Percentiles rank a stretch among this genome's conserved stretches.
phyloP scores from a whole-genome alignment of 2,797 vertebrate genomes.

The Falco novaeseelandiae region DNA sequence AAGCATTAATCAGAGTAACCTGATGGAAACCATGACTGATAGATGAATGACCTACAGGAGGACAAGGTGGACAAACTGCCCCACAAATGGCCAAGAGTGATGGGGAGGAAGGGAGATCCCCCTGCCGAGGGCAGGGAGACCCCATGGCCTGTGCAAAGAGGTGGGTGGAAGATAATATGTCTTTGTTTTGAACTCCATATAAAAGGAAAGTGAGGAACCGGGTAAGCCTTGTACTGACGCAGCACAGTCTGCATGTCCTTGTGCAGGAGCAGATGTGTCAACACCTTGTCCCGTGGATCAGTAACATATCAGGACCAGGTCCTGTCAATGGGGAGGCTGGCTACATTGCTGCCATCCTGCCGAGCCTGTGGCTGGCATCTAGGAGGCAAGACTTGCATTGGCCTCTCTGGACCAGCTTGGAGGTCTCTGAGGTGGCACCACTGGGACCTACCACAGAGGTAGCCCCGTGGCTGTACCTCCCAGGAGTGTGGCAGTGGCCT shows the following conservation, averaged over 20 bases:
- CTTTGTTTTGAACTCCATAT: background rate
- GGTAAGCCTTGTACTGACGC: background rate
- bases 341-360: rapidly evolving
- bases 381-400: background rate
- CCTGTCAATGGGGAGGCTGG: background rate
- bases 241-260: background rate
- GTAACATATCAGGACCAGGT: background rate
- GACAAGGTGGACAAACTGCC: background rate
- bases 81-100: background rate
- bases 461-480: background rate
- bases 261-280: background rate
- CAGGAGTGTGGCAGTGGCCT: background rate
- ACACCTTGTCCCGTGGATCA: background rate
- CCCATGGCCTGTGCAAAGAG: background rate
- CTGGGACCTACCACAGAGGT: background rate
- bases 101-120: background rate
- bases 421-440: background rate
- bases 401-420: background rate
- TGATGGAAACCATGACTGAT: background rate
- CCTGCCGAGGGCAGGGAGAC: background rate
- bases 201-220: background rate
- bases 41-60: background rate
- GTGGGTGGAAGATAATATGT: background rate
- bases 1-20: background rate
- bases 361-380: background rate